Evolutionary conservation across 2,888 invertebrate genomes (phyloP).

Genomic region (Oscheius myriophilus): DNA sequence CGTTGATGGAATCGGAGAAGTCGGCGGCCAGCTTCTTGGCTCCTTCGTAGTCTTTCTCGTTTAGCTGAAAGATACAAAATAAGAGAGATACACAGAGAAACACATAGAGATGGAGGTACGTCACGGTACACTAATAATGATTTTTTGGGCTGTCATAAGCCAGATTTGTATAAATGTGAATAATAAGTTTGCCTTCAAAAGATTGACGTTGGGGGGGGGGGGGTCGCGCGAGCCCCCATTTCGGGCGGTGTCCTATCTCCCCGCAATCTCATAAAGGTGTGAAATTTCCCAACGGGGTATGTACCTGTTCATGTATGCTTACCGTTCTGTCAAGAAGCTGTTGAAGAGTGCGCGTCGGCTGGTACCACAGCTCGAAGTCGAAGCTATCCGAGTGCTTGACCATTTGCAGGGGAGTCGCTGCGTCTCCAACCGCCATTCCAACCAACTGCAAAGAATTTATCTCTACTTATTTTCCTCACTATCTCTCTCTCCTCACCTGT

Average conservation of each 20-base stretch:
- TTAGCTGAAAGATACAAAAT: slow-evolving; percentile 33
- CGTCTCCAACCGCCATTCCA: slow-evolving; percentile 58
- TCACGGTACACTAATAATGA: too few species aligned
- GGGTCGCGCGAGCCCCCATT: too few species aligned
- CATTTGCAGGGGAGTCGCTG: slow-evolving; percentile 52
- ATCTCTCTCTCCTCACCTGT: too few species aligned
- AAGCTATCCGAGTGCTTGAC: slow-evolving; percentile 48
- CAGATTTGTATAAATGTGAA: too few species aligned
- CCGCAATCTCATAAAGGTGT: too few species aligned
- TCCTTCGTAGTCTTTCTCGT: slow-evolving; percentile 44
- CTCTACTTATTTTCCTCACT: slow-evolving; percentile 16
- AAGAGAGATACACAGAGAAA: background rate
- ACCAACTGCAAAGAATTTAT: slow-evolving; percentile 28
- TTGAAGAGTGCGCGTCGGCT: slow-evolving; percentile 51
- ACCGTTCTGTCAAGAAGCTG: slow-evolving; percentile 55
- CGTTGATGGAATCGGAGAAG: slow-evolving; percentile 39
- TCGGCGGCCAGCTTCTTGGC: slow-evolving; percentile 41
- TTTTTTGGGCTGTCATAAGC: too few species aligned
- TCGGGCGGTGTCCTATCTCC: too few species aligned
- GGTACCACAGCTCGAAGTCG: slow-evolving; percentile 47
- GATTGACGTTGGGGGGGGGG: too few species aligned
- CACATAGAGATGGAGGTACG: too few species aligned
- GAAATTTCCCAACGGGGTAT: too few species aligned
- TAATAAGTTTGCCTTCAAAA: too few species aligned
- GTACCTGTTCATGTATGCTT: too few species aligned